Evolutionary conservation across 23 tunicate species (phyloP), one percentile per base, ranked within the genome.

Genomic region (Styela clava): DNA sequence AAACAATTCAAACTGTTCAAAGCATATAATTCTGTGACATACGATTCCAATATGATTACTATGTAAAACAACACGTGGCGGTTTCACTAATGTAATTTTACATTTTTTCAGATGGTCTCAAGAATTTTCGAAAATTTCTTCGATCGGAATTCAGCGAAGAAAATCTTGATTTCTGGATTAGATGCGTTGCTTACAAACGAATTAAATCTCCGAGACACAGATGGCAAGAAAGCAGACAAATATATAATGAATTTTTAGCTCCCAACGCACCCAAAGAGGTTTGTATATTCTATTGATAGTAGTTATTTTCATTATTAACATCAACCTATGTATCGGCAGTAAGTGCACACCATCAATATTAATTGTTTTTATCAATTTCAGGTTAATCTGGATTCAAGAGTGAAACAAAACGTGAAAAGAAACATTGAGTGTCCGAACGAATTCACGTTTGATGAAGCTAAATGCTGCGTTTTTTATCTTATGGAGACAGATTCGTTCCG

Each of bases 141-240:
- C 81, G 82, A 69, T 61, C 64, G 30, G 91, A 87, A 67, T 87
- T 87, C 69, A 87, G 91, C 78, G 91, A 87, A 52, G 91, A 87
- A 74, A 87, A 87, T 74, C 62, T 79, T 24, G 91, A 87, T 36
- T 87, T 87, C 67, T 87, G 91, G 91, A 25, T 69, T 25, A 85
- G 74, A 33, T 84, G 82, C 26, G 91, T 81, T 35, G 37, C 81
- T 20, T 87, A 87, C 82, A 87, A 74, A 32, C 64, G 74, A 23
- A 16, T 7, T 34, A 68, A 52, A 67, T 19, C 82, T 31, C 24
- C 27, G 23, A 37, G 56, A 61, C 79, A 70, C 0, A 26, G 61
- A 62, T 74, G 74, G 70, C 64, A 35, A 9, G 91, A 85, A 26
- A 35, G 31, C 19, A 29, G 27, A 18, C 28, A 30, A 24, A 87